These are phyloP conservation scores for Drosophila tripunctata DNA, from an alignment of 2,888 invertebrate species.

Conservation along the genomic window DNA sequence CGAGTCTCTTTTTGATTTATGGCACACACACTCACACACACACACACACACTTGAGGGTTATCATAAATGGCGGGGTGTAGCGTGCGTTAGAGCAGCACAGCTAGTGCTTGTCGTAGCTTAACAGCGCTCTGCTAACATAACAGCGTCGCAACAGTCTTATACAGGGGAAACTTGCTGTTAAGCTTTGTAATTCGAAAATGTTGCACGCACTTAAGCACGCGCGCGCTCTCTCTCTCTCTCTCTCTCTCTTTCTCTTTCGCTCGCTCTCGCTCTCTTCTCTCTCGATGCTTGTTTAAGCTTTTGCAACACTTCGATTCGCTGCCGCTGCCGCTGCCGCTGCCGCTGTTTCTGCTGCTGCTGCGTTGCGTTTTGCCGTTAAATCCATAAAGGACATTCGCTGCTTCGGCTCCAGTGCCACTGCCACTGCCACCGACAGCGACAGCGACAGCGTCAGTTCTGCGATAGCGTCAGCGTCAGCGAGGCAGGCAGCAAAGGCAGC, in stretches of 20 bases:
- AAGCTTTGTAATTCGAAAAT: slow-evolving; percentile 47
- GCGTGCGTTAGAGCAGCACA: slow-evolving; percentile 58
- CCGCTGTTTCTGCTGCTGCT: slow-evolving; percentile 28
- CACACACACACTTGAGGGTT: slow-evolving; percentile 10
- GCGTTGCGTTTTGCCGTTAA: slow-evolving; percentile 53
- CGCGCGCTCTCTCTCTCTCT: slow-evolving; percentile 14
- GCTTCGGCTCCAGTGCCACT: slow-evolving; percentile 63
- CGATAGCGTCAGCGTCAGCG: slow-evolving; percentile 64
- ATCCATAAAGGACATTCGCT: slow-evolving; percentile 71
- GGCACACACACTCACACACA: slow-evolving; percentile 30
- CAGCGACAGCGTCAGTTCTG: slow-evolving; percentile 53
- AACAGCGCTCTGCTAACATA: slow-evolving; percentile 32
- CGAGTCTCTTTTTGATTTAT: slow-evolving; percentile 57
- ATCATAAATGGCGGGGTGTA: slow-evolving; percentile 36
- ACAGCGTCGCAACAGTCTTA: slow-evolving; percentile 60
- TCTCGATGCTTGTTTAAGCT: slow-evolving; percentile 42
- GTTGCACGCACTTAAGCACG: slow-evolving; percentile 44
- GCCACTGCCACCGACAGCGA: slow-evolving; percentile 25
- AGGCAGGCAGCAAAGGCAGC: slow-evolving; percentile 54
- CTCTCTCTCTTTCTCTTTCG: slow-evolving; percentile 17
- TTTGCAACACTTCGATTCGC: slow-evolving; percentile 67
- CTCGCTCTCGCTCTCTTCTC: slow-evolving; percentile 1
- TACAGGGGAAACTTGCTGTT: slow-evolving; percentile 62
- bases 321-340: slow-evolving; percentile 46
- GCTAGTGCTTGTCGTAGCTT: slow-evolving; percentile 38